Evolutionary conservation across 2,888 invertebrate genomes (phyloP).

Genomic region (Brassicogethes aeneus): DNA sequence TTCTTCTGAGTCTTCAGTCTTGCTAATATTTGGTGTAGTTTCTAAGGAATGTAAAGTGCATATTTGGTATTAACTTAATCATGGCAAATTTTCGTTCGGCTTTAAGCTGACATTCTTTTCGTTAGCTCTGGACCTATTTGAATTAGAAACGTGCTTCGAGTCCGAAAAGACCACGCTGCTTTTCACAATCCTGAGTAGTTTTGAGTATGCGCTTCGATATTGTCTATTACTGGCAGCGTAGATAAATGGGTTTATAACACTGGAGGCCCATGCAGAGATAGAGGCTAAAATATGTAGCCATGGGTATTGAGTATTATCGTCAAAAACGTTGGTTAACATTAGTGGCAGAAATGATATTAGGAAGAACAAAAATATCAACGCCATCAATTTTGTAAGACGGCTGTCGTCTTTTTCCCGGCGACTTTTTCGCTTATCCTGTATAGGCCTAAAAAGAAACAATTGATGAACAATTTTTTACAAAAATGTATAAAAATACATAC

Average conservation of each 20-base stretch:
- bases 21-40: not conserved
- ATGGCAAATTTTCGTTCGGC: not conserved
- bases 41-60: not conserved
- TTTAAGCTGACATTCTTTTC: not conserved
- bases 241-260: conserved; percentile 82
- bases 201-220: conserved; percentile 56
- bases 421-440: conserved; percentile 25
- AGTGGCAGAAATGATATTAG: conserved; percentile 78
- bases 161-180: conserved; percentile 31
- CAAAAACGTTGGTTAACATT: conserved; percentile 81
- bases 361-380: conserved; percentile 80
- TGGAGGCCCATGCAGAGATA: conserved; percentile 81
- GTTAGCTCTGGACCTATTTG: not conserved
- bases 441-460: conserved; percentile 24
- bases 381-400: conserved; percentile 76
- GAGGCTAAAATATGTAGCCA: conserved; percentile 76
- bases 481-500: conserved; percentile 40
- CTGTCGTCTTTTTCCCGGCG: conserved; percentile 59
- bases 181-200: conserved; percentile 41
- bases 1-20: not conserved
- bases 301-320: conserved; percentile 61
- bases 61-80: not conserved
- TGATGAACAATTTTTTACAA: not conserved
- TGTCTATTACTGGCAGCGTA: conserved; percentile 85
- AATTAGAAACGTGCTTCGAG: conserved; percentile 16